Evolutionary conservation across 2,888 invertebrate species (phyloP).

Genomic region (Limenitis camilla): DNA sequence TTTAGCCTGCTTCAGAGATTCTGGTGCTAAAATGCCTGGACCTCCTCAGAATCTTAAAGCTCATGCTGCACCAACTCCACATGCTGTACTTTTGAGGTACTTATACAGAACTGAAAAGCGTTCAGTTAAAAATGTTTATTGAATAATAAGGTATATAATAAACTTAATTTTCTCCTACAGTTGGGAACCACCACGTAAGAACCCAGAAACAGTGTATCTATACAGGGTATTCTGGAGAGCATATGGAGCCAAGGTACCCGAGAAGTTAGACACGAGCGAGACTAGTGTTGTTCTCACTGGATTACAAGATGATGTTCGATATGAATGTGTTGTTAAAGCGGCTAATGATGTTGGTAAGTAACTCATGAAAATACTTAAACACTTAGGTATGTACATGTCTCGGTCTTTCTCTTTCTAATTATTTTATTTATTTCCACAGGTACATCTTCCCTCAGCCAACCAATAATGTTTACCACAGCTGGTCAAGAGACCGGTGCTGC

Average conservation of each 20-base stretch:
- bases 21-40: conserved; percentile 84
- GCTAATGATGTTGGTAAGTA: conserved; percentile 81
- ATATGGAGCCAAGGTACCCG: conserved; percentile 76
- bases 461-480: conserved; percentile 82
- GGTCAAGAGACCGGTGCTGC: conserved; percentile 83
- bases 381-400: too few relatives aligned
- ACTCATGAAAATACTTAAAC: neutral
- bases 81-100: conserved; percentile 59
- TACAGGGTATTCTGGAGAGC: conserved; percentile 89
- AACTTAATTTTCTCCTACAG: conserved; percentile 35
- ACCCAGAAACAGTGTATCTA: conserved; percentile 86
- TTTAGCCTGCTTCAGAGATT: conserved; percentile 87
- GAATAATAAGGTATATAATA: neutral
- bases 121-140: neutral
- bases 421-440: conserved; percentile 47
- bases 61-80: conserved; percentile 57
- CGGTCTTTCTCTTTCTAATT: too few relatives aligned
- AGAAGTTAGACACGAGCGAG: conserved; percentile 82
- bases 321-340: conserved; percentile 88
- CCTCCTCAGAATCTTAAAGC: conserved; percentile 75
- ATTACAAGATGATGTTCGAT: conserved; percentile 81
- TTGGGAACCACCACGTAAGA: conserved; percentile 88
- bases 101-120: neutral
- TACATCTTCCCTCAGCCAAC: conserved; percentile 83
- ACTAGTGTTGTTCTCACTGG: conserved; percentile 81